Evolutionary conservation across 2,888 invertebrate genomes (phyloP).

Genomic region (Chrysolina americana): DNA sequence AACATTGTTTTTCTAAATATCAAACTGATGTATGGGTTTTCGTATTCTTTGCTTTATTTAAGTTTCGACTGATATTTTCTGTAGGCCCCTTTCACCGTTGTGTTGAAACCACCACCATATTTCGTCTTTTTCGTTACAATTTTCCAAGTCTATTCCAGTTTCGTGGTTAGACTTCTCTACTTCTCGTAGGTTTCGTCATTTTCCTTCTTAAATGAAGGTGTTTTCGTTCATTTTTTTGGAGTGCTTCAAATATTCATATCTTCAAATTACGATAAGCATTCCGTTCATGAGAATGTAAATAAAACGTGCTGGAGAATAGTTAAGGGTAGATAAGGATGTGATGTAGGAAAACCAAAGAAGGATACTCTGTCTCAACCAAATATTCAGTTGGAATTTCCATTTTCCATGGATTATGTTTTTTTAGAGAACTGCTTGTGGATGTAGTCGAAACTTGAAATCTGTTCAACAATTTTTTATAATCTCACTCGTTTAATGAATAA

Average conservation of each 20-base stretch:
- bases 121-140: background rate
- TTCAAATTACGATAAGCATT: constrained; percentile 1
- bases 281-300: constrained; percentile 2
- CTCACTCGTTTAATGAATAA: too few relatives aligned
- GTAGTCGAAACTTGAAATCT: too few relatives aligned
- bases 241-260: background rate
- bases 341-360: too few relatives aligned
- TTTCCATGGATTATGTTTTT: too few relatives aligned
- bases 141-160: background rate
- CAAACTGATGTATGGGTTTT: background rate
- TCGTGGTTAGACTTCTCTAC: background rate
- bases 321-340: constrained; percentile 4
- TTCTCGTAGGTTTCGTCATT: background rate
- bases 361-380: too few relatives aligned
- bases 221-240: background rate
- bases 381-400: too few relatives aligned
- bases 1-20: background rate
- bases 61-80: background rate
- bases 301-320: background rate
- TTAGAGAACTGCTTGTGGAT: too few relatives aligned
- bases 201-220: background rate
- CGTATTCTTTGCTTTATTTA: background rate
- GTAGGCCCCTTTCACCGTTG: background rate
- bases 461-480: too few relatives aligned
- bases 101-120: constrained; percentile 29